A percentile compares a stretch with the other conserved stretches of the same genome.
Evolutionary conservation across 2,797 vertebrate genomes (phyloP).

Genomic region (Staurois parvus): DNA sequence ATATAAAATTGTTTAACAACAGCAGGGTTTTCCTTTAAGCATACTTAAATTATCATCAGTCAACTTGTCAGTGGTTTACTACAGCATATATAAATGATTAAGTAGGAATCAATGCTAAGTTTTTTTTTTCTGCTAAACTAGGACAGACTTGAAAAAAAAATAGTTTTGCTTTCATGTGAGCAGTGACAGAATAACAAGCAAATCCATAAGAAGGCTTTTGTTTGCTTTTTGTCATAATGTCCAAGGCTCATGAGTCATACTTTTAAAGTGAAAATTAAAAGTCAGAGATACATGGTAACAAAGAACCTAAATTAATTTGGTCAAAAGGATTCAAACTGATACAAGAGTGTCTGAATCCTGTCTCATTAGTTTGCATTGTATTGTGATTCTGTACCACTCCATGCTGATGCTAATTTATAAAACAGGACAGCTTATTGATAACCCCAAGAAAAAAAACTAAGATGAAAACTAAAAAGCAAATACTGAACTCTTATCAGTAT

Average conservation of each 20-base stretch:
- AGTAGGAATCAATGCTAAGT: neutral
- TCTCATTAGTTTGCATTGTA: neutral
- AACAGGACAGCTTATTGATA: neutral
- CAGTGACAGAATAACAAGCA: constrained; percentile 1
- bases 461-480: neutral
- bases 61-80: neutral
- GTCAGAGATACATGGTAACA: constrained; percentile 4
- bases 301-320: constrained; percentile 13
- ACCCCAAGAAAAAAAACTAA: neutral
- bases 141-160: constrained; percentile 10
- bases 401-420: neutral
- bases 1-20: too few relatives aligned
- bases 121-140: neutral
- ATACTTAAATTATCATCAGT: neutral
- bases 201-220: constrained; percentile 17
- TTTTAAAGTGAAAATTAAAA: constrained; percentile 3
- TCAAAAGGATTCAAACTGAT: constrained; percentile 9
- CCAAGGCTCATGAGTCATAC: neutral
- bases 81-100: neutral
- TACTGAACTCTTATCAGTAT: neutral
- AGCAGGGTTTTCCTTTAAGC: neutral
- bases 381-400: neutral
- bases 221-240: constrained; percentile 12
- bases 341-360: neutral
- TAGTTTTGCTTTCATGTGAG: neutral